phyloP scores from a whole-genome alignment of 2,797 vertebrate genomes.

The Coluber constrictor region DNA sequence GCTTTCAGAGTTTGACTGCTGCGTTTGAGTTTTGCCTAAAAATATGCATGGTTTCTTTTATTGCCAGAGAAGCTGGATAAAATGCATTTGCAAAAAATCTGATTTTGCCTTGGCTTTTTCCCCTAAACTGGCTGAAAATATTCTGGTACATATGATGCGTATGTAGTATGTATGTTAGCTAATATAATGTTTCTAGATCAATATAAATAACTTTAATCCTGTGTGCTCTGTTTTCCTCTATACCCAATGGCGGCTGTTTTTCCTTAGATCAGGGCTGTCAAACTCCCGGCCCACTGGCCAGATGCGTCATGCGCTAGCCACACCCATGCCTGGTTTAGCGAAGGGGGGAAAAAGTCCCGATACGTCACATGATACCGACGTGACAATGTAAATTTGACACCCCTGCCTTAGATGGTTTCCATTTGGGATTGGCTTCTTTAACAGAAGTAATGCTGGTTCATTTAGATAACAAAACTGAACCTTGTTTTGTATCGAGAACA shows the following conservation, averaged over 20 bases:
- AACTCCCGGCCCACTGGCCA: too few species aligned
- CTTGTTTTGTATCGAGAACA: not conserved
- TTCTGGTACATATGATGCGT: not conserved
- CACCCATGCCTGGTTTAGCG: too few species aligned
- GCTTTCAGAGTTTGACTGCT: constrained; percentile 1
- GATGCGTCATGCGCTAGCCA: too few species aligned
- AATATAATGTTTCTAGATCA: not conserved
- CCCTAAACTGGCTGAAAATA: not conserved
- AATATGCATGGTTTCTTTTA: not conserved
- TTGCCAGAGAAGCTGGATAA: not conserved
- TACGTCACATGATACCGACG: too few species aligned
- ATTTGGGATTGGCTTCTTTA: constrained; percentile 1
- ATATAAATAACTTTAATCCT: not conserved
- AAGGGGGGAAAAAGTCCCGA: too few species aligned
- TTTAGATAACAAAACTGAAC: not conserved
- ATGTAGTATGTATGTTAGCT: not conserved
- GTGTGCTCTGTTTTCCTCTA: not conserved
- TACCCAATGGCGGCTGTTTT: not conserved
- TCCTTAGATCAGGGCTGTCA: not conserved
- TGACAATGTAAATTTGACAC: too few species aligned
- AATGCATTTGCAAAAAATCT: not conserved
- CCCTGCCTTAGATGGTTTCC: not conserved
- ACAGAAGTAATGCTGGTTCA: not conserved
- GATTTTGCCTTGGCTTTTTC: not conserved
- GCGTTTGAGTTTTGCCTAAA: constrained; percentile 1